Evolutionary conservation across 2,888 invertebrate genomes (phyloP), one percentile per base, ranked within the genome.

Genomic region (Rhagonycha lutea): DNA sequence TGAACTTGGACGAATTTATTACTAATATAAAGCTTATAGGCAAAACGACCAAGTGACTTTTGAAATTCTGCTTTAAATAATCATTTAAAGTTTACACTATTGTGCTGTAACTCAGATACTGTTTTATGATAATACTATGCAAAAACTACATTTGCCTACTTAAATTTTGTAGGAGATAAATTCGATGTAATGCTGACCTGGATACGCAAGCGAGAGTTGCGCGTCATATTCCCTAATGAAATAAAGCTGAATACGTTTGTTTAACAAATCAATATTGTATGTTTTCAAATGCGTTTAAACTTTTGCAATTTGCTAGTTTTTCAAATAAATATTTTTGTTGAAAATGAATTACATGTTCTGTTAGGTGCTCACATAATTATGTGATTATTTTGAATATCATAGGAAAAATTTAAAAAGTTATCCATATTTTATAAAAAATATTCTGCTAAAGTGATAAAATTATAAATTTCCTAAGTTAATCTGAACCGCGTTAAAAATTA

Each of bases 121-220:
- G n/a, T 7, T 47, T 47, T 47, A n/a, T 47, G 47, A 47, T 47
- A 18, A 18, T 18, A n/a, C n/a, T n/a, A n/a, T 47, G 7, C 47
- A 5, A 12, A 3, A 12, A 47, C 7, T 47, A 47, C 18, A 18
- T 18, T 18, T 18, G 2, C n/a, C n/a, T 47, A 47, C 47, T 47
- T 47, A 12, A 47, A 47, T 47, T 47, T n/a, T 47, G 47, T n/a
- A 47, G 47, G 47, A 47, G 47, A 60, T 29, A 72, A 72, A 72
- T 75, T 69, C 60, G 60, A 68, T 73, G 76, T 73, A 70, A 73
- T 73, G 73, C 76, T 76, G 76, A 76, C 76, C 76, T 76, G 76
- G 76, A 73, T 76, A 76, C 73, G 70, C 65, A 76, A 63, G 70
- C 67, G 67, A 73, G 73, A 73, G 73, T 76, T 76, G 76, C 73